phyloP scores from a whole-genome alignment of 2,888 invertebrate species.

The Griposia aprilina region DNA sequence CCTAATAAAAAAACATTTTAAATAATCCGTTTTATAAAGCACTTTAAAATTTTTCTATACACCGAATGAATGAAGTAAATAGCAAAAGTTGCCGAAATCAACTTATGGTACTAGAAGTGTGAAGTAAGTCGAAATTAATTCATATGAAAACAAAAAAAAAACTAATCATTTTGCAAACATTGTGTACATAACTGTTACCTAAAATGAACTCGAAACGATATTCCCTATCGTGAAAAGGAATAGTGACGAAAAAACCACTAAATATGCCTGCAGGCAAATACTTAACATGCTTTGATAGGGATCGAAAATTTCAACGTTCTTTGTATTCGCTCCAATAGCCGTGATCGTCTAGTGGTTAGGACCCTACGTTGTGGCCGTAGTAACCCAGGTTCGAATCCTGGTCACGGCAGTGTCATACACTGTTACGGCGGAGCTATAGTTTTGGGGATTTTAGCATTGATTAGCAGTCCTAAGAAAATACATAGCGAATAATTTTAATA shows the following conservation, averaged over 20 bases:
- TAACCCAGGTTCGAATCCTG: conserved; percentile 94
- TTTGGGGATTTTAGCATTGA: conserved; percentile 18
- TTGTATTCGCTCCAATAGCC: conserved; percentile 85
- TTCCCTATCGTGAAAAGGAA: not conserved
- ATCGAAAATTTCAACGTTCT: rapidly evolving
- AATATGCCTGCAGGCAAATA: rapidly evolving
- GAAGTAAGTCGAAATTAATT: not conserved
- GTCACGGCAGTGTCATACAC: conserved; percentile 90
- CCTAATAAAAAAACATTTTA: not conserved
- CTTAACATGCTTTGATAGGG: not conserved
- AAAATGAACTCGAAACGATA: not conserved
- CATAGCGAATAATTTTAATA: no score
- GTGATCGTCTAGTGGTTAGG: conserved; percentile 94
- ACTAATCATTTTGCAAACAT: not conserved
- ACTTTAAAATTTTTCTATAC: not conserved
- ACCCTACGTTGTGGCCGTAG: conserved; percentile 94
- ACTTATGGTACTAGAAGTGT: not conserved
- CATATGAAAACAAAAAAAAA: not conserved
- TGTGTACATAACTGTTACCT: not conserved
- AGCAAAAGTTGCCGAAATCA: not conserved
- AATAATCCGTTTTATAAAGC: not conserved
- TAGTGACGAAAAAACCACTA: no score
- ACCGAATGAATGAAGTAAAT: not conserved
- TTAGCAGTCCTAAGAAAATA: no score
- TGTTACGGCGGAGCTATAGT: conserved; percentile 82